phyloP scores from a whole-genome alignment of 2,888 invertebrate genomes.

The Caenorhabditis wallacei region DNA sequence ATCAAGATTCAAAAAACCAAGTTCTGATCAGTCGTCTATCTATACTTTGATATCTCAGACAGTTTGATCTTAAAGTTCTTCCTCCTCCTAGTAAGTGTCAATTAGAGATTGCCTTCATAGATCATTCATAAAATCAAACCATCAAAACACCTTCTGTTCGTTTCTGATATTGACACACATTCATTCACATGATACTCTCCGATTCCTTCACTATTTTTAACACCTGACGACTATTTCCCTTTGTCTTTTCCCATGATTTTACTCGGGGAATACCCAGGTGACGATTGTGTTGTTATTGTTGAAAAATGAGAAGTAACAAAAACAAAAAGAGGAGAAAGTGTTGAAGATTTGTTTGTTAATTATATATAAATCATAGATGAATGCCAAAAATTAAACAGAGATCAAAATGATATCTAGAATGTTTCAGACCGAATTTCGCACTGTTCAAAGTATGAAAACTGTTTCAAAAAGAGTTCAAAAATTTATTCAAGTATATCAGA shows the following conservation, averaged over 20 bases:
- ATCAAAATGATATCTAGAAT: neutral
- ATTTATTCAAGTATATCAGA: constrained; percentile 32
- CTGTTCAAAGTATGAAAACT: constrained; percentile 50
- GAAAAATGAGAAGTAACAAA: neutral
- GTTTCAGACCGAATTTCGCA: constrained; percentile 52
- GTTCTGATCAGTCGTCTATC: neutral
- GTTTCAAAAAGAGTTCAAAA: constrained; percentile 41
- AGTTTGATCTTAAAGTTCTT: neutral
- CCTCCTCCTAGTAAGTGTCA: too few species aligned
- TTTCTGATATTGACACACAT: constrained; percentile 19
- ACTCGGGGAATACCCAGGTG: constrained; percentile 37
- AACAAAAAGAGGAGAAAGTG: neutral
- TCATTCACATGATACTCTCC: constrained; percentile 33
- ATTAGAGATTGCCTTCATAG: constrained; percentile 6
- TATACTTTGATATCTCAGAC: too few species aligned
- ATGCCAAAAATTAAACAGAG: neutral
- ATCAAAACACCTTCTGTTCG: constrained; percentile 17
- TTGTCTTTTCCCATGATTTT: constrained; percentile 12
- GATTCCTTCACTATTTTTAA: neutral
- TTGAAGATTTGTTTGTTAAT: too few species aligned
- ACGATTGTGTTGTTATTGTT: constrained; percentile 3
- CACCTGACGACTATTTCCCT: constrained; percentile 23
- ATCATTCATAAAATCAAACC: constrained; percentile 43
- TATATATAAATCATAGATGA: too few species aligned
- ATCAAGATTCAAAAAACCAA: neutral